A percentile compares a stretch with the other conserved stretches of the same genome.
These are phyloP conservation scores for Lasioglossum albipes DNA, from an alignment of 1,140 invertebrate genomes.

Conservation along the genomic window DNA sequence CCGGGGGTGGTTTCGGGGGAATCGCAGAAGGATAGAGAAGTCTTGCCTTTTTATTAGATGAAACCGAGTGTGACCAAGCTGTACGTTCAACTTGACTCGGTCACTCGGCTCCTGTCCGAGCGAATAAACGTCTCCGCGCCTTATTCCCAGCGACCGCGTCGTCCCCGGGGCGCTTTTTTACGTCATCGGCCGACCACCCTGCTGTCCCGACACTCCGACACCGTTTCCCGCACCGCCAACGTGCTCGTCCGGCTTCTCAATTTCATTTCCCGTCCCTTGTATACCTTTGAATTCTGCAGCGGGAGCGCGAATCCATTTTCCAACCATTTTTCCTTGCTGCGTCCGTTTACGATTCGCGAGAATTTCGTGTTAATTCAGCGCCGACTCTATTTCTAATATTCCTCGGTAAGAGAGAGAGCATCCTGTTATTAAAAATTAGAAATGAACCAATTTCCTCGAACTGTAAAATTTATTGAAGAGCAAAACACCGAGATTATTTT, in stretches of 20 bases:
- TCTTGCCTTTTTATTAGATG: conserved; percentile 72
- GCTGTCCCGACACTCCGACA: conserved; percentile 68
- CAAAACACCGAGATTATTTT: no score
- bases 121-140: conserved; percentile 73
- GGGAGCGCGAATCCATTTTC: background rate
- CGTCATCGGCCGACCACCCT: conserved; percentile 68
- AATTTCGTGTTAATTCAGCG: background rate
- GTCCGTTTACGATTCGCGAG: background rate
- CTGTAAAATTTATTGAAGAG: background rate
- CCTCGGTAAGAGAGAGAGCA: no score
- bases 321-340: background rate
- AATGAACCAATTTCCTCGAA: no score
- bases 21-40: conserved; percentile 56
- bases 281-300: conserved; percentile 15
- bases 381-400: no score
- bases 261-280: conserved; percentile 48
- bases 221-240: conserved; percentile 62
- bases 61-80: conserved; percentile 75
- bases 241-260: conserved; percentile 56
- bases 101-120: conserved; percentile 76
- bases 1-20: conserved; percentile 18
- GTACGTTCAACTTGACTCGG: conserved; percentile 74
- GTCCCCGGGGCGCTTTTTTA: conserved; percentile 71
- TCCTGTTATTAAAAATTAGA: no score
- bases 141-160: conserved; percentile 65